phyloP scores from a whole-genome alignment of 2,797 vertebrate genomes.

The Lateolabrax maculatus region DNA sequence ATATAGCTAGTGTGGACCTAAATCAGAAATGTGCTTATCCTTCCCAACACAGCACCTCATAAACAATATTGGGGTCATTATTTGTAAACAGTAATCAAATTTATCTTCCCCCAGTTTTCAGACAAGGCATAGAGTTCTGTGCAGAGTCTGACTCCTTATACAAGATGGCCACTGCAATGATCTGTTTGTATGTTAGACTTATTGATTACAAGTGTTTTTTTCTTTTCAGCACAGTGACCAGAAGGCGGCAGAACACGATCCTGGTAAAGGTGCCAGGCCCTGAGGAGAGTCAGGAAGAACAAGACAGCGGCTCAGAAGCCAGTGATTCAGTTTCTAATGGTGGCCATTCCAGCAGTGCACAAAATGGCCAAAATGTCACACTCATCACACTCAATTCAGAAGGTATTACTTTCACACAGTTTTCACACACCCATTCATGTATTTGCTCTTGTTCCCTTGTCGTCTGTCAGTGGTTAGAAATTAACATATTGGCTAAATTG shows the following conservation, averaged over 20 bases:
- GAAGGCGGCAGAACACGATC: conserved; percentile 96
- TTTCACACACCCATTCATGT: neutral
- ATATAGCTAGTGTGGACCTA: neutral
- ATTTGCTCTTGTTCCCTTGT: neutral
- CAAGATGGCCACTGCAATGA: neutral
- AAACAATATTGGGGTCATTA: neutral
- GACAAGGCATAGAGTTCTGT: neutral
- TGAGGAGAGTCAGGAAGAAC: conserved; percentile 96
- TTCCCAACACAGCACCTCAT: neutral
- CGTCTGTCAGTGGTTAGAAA: neutral
- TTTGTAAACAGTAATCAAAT: neutral
- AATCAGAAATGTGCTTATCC: conserved; percentile 5
- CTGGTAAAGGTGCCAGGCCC: conserved; percentile 95
- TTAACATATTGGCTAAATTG: neutral
- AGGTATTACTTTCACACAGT: conserved; percentile 82
- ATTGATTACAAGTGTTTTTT: conserved; percentile 21
- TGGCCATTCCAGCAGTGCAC: conserved; percentile 87
- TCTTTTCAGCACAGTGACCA: conserved; percentile 88
- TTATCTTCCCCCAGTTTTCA: neutral
- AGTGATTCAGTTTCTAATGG: conserved; percentile 96
- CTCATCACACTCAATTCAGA: conserved; percentile 98
- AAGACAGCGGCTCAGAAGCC: conserved; percentile 97
- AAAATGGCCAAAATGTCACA: conserved; percentile 94
- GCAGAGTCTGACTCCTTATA: neutral
- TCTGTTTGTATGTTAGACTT: neutral